Conservation (phyloP, 2,113 vertebrate species). For the Sceloporus undulatus region DNA sequence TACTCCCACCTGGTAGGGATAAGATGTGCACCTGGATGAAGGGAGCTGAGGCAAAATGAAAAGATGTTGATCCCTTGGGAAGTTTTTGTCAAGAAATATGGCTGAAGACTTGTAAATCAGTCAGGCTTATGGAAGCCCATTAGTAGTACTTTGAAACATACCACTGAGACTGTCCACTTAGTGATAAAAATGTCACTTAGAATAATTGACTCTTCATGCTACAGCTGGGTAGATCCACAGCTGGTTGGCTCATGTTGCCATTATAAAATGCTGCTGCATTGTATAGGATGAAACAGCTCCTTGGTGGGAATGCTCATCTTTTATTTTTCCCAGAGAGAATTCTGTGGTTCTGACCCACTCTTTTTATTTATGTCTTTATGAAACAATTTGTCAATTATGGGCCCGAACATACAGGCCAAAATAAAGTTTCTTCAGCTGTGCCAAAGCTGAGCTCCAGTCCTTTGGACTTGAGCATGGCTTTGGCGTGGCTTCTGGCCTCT, state of each 20-base stretch:
- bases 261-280: conserved; percentile 23
- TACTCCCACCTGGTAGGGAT: background rate
- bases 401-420: too few relatives aligned
- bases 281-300: conserved; percentile 15
- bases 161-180: conserved; percentile 2
- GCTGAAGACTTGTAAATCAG: background rate
- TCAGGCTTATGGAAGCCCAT: background rate
- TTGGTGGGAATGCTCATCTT: conserved; percentile 21
- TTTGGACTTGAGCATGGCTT: too few relatives aligned
- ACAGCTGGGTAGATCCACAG: conserved; percentile 27
- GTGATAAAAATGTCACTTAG: conserved; percentile 18
- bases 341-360: background rate
- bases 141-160: background rate
- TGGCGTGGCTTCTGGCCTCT: too few relatives aligned
- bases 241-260: conserved; percentile 7
- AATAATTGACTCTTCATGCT: conserved; percentile 24
- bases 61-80: background rate
- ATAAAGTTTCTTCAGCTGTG: too few relatives aligned
- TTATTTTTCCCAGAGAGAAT: conserved; percentile 32
- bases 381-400: background rate
- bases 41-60: background rate
- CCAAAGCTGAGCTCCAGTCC: too few relatives aligned
- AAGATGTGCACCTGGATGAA: background rate
- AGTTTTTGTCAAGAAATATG: conserved; percentile 12
- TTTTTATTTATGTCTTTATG: background rate